Base-by-base conservation (phyloP, 2,113 vertebrate species). In the Mus pahari region DNA sequence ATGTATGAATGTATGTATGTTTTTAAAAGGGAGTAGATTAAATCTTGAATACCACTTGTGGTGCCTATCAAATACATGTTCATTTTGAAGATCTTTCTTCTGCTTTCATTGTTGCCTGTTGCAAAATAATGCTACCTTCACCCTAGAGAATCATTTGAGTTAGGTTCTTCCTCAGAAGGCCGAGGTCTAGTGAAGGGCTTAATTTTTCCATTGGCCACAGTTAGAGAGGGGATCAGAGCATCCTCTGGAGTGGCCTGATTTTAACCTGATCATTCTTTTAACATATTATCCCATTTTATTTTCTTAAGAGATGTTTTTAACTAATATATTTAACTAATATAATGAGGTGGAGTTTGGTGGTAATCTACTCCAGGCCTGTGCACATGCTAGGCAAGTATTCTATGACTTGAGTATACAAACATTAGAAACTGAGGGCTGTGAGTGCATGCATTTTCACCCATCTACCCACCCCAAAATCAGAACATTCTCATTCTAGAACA, bases 401-500 rank as follows among this genome's bases (percentile, higher is more conserved):
- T 90, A 62, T 31, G 12, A 62, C 70, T 60, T 48, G 39, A 64
- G 7, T 22, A 4, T 8, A 83, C 62, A 89, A 36, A 53, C 70
- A 74, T 48, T 48, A 78, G 73, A n/a, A 84, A 77, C 42, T 89
- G 77, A 64, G 58, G 42, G 79, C 70, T 84, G 50, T 81, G 58
- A 78, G 42, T 77, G 1, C 58, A 13, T 66, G 60, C 77, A 60
- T 95, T 42, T 53, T 64, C 36, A 86, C n/a, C 16, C 82, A 86
- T 58, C 50, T 77, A 78, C 79, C 42, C 73, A 86, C 58, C 33
- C 10, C 74, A n/a, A 90, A 28, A 94, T 79, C 93, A 95, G 26
- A 68, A 66, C 10, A 91, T 89, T 66, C 36, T 22, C 60, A 31
- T 84, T 86, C 62, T 74, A 90, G 78, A 31, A 13, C 60, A 36